Conservation (phyloP, 1,140 invertebrate species). For the Cherax quadricarinatus region DNA sequence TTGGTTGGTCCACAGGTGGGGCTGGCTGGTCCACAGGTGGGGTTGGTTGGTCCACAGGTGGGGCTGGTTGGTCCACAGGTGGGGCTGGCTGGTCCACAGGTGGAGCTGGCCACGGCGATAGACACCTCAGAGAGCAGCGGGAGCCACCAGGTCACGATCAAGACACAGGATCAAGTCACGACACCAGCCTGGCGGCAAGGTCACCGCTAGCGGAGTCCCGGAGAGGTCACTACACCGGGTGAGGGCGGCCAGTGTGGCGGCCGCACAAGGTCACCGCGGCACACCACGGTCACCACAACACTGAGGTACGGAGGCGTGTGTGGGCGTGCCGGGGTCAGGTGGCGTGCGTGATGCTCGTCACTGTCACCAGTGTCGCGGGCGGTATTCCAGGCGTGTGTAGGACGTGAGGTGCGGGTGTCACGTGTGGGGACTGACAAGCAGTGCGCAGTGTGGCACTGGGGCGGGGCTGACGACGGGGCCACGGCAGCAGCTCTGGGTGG, state of each 20-base stretch:
- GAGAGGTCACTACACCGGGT: background rate
- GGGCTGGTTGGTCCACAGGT: no score
- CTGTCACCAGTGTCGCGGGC: slow-evolving; percentile 56
- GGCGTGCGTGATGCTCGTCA: slow-evolving; percentile 60
- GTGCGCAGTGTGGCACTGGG: slow-evolving; percentile 37
- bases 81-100: no score
- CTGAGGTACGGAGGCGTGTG: slow-evolving; percentile 44
- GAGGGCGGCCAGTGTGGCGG: slow-evolving; percentile 5
- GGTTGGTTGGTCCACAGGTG: no score
- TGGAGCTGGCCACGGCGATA: no score
- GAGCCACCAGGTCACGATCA: no score
- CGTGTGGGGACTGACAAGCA: slow-evolving; percentile 68
- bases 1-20: no score
- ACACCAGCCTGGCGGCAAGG: no score
- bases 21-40: no score
- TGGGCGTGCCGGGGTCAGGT: slow-evolving; percentile 57
- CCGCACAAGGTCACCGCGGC: slow-evolving; percentile 17
- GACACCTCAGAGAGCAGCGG: no score
- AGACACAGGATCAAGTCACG: no score
- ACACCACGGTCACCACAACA: slow-evolving; percentile 40
- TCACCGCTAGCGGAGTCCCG: background rate
- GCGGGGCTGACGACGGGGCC: background rate
- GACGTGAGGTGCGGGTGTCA: slow-evolving; percentile 60
- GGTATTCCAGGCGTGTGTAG: slow-evolving; percentile 57
- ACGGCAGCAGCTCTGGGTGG: slow-evolving; percentile 4